Base-by-base conservation (phyloP, 2,888 invertebrate species). In the Morpho deidamia region DNA sequence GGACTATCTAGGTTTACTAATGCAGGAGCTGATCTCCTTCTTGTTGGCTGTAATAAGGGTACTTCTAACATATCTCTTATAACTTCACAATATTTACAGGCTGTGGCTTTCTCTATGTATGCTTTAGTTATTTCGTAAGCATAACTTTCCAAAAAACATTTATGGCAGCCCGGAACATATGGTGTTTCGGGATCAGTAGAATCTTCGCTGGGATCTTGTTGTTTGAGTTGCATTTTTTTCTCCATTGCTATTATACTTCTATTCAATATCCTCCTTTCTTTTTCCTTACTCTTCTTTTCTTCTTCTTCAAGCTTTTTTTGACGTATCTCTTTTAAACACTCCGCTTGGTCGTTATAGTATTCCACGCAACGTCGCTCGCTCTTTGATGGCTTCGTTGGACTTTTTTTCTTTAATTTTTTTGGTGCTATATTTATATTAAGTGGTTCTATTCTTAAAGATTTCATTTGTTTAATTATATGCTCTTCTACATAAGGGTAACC, bases 331-430 rank as follows among this genome's bases (percentile, higher is more conserved):
- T 92, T 91, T 45, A 92, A 75, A 63, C 92, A 92, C 63, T 92
- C 92, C 48, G 90, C 91, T 72, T 92, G 91, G 61, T 92, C 93
- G 72, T 92, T 93, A 73, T 92, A 93, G 63, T 92, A 92, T 72
- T 92, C 92, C 34, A 91, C 83, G 62, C 83, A 85, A 59, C 75
- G 70, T 45, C 77, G 76, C 42, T 81, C 81, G 41, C 64, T 73
- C 59, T 83, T 87, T 72, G 83, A 80, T 71, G 83, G 78, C 60
- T 85, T 87, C 0, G 78, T 81, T 10, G 87, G 87, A 68, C 85
- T 87, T 60, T 76, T 73, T 65, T 81, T 84, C 52, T 74, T 82
- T 9, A 55, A 47, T 58, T 74, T 78, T 62, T 81, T 86, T 56
- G 72, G 74, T 51, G 74, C 66, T 55, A 88, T 70, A 42, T 85